phyloP scores from a whole-genome alignment of 2,113 vertebrate genomes.

The Cyanoramphus novaezelandiae region DNA sequence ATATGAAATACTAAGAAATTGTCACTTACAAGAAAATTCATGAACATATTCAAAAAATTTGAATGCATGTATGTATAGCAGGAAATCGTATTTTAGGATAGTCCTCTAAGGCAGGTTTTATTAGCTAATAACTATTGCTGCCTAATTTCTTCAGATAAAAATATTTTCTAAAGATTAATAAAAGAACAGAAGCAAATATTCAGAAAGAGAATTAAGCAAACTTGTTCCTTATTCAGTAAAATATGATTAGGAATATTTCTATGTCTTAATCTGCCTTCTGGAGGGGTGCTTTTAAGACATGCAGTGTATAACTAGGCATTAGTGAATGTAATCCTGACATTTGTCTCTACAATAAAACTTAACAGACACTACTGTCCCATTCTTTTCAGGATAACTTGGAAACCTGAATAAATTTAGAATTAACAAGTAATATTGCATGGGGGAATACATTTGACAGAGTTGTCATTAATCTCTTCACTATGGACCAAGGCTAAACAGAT shows the following conservation, averaged over 20 bases:
- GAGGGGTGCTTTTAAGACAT: not conserved
- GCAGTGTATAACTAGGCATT: not conserved
- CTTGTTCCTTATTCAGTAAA: not conserved
- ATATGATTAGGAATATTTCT: not conserved
- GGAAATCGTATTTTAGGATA: not conserved
- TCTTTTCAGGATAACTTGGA: not conserved
- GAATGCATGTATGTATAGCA: not conserved
- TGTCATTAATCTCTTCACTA: not conserved
- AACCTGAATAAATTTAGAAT: not conserved
- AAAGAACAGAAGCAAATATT: not conserved
- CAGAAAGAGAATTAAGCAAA: not conserved
- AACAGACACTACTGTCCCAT: not conserved
- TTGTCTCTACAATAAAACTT: not conserved
- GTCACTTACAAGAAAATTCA: not conserved
- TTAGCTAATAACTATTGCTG: not conserved
- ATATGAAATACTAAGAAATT: not conserved
- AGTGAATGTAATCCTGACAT: not conserved
- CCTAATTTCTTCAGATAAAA: not conserved
- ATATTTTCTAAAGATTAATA: not conserved
- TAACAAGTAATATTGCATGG: not conserved
- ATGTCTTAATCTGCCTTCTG: not conserved
- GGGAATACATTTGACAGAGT: not conserved
- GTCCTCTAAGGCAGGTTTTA: not conserved
- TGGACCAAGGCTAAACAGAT: not conserved
- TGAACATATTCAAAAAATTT: not conserved